Percentiles rank a stretch among this genome's conserved stretches.
These are phyloP conservation scores for Hoplostethus atlanticus DNA, from an alignment of 2,797 vertebrate genomes.

Conservation along the genomic window DNA sequence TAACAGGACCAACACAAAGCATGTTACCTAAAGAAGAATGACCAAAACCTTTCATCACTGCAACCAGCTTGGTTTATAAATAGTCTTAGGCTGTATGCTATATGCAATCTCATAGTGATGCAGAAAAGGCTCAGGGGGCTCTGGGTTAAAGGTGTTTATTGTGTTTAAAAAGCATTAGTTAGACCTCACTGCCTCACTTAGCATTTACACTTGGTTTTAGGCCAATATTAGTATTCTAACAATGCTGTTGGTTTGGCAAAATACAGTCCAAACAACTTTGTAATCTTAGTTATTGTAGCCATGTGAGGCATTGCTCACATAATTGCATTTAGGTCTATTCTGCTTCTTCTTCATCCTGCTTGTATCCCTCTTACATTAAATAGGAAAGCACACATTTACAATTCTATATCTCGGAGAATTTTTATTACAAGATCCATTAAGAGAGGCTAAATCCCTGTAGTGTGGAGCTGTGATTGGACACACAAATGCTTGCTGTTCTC, in stretches of 20 bases:
- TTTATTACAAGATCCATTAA: constrained; percentile 62
- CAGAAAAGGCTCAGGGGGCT: constrained; percentile 52
- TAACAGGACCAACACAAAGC: too few species aligned
- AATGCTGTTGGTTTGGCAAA: constrained; percentile 51
- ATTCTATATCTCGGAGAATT: constrained; percentile 64
- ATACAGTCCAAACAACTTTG: neutral
- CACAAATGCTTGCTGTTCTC: constrained; percentile 38
- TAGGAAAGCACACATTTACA: constrained; percentile 60
- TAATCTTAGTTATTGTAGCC: constrained; percentile 33
- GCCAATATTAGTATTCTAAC: constrained; percentile 56
- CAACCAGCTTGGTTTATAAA: constrained; percentile 56
- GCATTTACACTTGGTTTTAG: constrained; percentile 58
- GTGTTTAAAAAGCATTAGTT: constrained; percentile 60
- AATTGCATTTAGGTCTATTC: constrained; percentile 58
- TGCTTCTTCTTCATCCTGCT: constrained; percentile 12
- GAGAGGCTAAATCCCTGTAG: constrained; percentile 54
- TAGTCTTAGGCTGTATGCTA: constrained; percentile 51
- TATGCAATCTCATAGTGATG: constrained; percentile 66
- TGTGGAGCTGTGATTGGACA: constrained; percentile 56
- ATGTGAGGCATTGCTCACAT: constrained; percentile 36
- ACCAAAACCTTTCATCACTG: constrained; percentile 59
- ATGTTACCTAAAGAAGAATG: constrained; percentile 9
- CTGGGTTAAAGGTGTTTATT: constrained; percentile 42
- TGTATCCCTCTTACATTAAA: constrained; percentile 48
- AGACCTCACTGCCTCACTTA: constrained; percentile 59